These are phyloP conservation scores for Clarias batrachus DNA, from an alignment of 2,113 vertebrate species.

Conservation along the genomic window DNA sequence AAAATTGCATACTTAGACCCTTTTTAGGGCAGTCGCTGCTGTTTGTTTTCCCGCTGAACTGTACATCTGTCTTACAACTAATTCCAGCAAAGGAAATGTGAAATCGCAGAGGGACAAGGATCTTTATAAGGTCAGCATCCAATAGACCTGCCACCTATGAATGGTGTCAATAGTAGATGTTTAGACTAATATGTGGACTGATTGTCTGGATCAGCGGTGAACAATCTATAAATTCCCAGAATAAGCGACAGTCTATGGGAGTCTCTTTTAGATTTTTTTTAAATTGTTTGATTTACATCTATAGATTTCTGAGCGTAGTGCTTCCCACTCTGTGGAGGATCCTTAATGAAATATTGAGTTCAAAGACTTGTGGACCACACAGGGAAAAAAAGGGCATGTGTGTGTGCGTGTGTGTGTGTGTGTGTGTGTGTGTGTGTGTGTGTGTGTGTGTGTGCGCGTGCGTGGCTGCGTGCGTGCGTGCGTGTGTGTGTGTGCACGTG, in stretches of 20 bases:
- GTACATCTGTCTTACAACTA: neutral
- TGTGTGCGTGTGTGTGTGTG: too few relatives aligned
- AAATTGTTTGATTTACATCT: conserved; percentile 65
- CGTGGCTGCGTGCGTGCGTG: too few relatives aligned
- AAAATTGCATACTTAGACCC: conserved; percentile 7
- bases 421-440: too few relatives aligned
- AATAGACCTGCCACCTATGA: conserved; percentile 27
- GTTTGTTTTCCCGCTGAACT: conserved; percentile 10
- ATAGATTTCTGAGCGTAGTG: conserved; percentile 56
- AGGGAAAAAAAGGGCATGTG: conserved; percentile 14
- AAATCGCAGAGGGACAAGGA: neutral
- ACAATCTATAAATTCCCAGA: conserved; percentile 33
- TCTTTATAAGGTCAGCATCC: conserved; percentile 29
- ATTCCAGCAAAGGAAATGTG: conserved; percentile 6
- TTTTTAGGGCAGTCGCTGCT: neutral
- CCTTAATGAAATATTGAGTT: conserved; percentile 64
- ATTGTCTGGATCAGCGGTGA: conserved; percentile 42
- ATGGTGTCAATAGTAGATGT: conserved; percentile 31
- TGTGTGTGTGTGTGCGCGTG: too few relatives aligned
- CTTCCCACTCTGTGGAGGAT: conserved; percentile 52
- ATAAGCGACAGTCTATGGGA: conserved; percentile 20
- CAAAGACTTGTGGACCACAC: conserved; percentile 56
- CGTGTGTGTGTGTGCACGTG: too few relatives aligned
- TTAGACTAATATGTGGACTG: conserved; percentile 38
- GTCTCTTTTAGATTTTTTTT: conserved; percentile 48